Conservation (phyloP, 1,140 invertebrate species). For the Ips nitidus region DNA sequence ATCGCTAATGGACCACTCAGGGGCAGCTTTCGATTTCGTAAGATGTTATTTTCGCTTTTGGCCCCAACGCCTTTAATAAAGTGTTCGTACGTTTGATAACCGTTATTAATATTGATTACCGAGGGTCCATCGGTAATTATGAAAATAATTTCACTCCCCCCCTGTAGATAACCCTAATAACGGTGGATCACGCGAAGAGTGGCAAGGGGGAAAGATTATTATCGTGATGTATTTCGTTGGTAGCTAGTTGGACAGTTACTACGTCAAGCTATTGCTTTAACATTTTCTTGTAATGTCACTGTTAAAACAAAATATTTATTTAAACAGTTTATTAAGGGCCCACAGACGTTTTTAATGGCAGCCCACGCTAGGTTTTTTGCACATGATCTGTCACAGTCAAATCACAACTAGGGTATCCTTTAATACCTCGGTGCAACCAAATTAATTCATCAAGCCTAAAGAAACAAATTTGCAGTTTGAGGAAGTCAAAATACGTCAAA, state of each 20-base stretch:
- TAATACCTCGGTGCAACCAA: too few relatives aligned
- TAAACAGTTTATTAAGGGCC: too few relatives aligned
- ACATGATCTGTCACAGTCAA: too few relatives aligned
- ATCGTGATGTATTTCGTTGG: constrained; percentile 19
- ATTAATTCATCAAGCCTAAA: too few relatives aligned
- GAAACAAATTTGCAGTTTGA: too few relatives aligned
- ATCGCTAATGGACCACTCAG: constrained; percentile 22
- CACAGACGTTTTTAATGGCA: too few relatives aligned
- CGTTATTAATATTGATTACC: constrained; percentile 28
- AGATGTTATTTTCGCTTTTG: constrained; percentile 27
- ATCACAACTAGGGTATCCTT: too few relatives aligned
- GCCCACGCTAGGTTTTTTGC: too few relatives aligned
- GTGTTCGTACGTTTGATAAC: constrained; percentile 28
- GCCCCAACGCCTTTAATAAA: constrained; percentile 15
- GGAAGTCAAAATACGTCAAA: too few relatives aligned
- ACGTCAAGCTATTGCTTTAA: too few relatives aligned
- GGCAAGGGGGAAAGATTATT: constrained; percentile 8
- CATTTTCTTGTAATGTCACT: too few relatives aligned
- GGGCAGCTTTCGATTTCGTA: constrained; percentile 24
- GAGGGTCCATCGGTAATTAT: constrained; percentile 29
- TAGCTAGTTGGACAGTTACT: not conserved
- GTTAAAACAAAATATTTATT: too few relatives aligned
- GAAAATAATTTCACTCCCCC: constrained; percentile 28
- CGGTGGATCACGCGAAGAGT: constrained; percentile 14
- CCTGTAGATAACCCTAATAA: constrained; percentile 25